Evolutionary conservation across 2,797 vertebrate genomes (phyloP).

Genomic region (Bucorvus abyssinicus): DNA sequence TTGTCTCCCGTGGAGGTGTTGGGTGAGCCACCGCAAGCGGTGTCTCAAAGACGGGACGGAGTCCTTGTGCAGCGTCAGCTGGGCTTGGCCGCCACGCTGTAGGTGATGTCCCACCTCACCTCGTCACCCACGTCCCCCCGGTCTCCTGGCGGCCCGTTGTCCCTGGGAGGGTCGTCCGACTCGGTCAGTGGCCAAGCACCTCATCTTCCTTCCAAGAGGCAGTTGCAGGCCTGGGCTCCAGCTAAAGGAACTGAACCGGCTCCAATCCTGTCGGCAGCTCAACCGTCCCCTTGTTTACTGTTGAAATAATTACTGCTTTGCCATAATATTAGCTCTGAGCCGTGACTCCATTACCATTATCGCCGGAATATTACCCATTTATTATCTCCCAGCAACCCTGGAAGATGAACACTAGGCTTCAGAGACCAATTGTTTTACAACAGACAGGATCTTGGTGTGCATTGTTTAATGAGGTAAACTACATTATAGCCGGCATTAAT

Average conservation of each 20-base stretch:
- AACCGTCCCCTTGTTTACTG: slow-evolving; percentile 82
- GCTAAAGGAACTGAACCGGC: slow-evolving; percentile 60
- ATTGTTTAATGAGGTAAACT: slow-evolving; percentile 82
- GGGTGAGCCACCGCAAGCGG: background rate
- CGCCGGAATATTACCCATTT: slow-evolving; percentile 81
- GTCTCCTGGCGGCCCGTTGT: accelerated
- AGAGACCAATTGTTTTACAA: slow-evolving; percentile 80
- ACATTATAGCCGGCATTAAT: slow-evolving; percentile 74
- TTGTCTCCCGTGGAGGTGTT: background rate
- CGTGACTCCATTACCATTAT: slow-evolving; percentile 82
- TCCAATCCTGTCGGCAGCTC: slow-evolving; percentile 73
- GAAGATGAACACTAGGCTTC: slow-evolving; percentile 82
- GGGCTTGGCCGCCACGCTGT: background rate
- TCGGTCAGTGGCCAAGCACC: background rate
- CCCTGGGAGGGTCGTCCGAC: accelerated
- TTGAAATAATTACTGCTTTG: slow-evolving; percentile 84
- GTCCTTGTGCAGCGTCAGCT: background rate
- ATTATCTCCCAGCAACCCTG: slow-evolving; percentile 81
- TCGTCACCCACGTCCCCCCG: accelerated
- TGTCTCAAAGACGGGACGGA: background rate
- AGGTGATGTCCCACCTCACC: background rate
- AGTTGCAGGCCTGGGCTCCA: background rate
- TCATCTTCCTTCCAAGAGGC: background rate
- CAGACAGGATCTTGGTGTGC: slow-evolving; percentile 78
- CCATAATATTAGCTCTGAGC: slow-evolving; percentile 85